A percentile compares a stretch with the other conserved stretches of the same genome.
Evolutionary conservation across 1,140 invertebrate species (phyloP).

Genomic region (Helicoverpa zea): DNA sequence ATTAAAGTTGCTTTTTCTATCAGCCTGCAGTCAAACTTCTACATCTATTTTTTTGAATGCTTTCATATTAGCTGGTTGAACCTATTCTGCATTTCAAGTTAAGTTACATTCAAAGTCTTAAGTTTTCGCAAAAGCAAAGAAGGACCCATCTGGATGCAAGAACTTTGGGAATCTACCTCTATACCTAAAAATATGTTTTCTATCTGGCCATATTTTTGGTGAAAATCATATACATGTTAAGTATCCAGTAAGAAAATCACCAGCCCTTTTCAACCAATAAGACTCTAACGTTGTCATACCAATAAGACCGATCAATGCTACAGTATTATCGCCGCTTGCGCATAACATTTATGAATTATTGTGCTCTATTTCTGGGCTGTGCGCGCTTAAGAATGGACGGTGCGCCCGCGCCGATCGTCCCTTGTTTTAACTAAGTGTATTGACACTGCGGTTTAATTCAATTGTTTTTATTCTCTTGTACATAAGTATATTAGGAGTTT

Average conservation of each 20-base stretch:
- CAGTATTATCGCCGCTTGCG: constrained; percentile 66
- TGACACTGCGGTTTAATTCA: constrained; percentile 13
- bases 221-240: too few relatives aligned
- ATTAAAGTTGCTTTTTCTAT: too few relatives aligned
- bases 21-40: too few relatives aligned
- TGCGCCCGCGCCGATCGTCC: constrained; percentile 9
- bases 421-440: constrained; percentile 14
- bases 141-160: too few relatives aligned
- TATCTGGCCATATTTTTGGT: too few relatives aligned
- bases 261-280: background rate
- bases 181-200: too few relatives aligned
- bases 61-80: too few relatives aligned
- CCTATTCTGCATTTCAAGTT: too few relatives aligned
- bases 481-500: background rate
- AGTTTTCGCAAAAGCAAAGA: too few relatives aligned
- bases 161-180: too few relatives aligned
- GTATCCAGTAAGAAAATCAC: background rate
- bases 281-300: constrained; percentile 19
- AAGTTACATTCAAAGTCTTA: too few relatives aligned
- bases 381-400: constrained; percentile 77
- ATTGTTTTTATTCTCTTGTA: background rate
- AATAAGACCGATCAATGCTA: constrained; percentile 39
- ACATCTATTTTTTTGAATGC: too few relatives aligned
- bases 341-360: constrained; percentile 83
- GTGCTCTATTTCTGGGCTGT: constrained; percentile 75